Conservation (phyloP, 2,797 vertebrate genomes). For the Prunella strophiata region DNA sequence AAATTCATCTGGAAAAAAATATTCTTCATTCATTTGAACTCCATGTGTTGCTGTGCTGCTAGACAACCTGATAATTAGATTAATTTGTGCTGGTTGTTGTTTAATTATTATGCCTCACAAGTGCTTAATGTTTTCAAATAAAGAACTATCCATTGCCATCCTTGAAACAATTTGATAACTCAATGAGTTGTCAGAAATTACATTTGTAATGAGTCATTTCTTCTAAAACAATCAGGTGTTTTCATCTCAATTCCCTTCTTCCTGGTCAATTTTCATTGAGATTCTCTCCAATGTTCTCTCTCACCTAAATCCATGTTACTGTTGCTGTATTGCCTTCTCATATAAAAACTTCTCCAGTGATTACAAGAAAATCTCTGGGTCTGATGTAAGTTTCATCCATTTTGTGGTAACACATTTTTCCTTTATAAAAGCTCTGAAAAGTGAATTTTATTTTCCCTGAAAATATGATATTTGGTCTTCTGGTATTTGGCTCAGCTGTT, state of each 20-base stretch:
- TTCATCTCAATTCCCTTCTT: not conserved
- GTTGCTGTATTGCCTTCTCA: fast-evolving
- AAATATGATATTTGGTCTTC: not conserved
- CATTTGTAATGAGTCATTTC: not conserved
- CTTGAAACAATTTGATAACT: not conserved
- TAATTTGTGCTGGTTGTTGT: not conserved
- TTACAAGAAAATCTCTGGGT: not conserved
- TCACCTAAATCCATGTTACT: not conserved
- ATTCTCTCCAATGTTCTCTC: no score
- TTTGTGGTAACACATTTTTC: not conserved
- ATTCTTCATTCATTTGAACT: not conserved
- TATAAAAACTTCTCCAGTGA: not conserved
- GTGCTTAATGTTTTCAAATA: not conserved
- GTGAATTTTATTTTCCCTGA: not conserved
- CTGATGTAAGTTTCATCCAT: not conserved
- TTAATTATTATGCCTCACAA: not conserved
- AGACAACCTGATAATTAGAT: not conserved
- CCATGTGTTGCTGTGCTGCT: not conserved
- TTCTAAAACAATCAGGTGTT: not conserved
- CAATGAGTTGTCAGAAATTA: not conserved
- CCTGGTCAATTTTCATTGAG: not conserved
- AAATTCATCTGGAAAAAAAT: not conserved
- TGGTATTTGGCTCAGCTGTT: not conserved
- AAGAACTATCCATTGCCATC: not conserved
- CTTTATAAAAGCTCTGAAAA: not conserved